Evolutionary conservation across 2,113 vertebrate species (phyloP), one percentile per base, ranked within the genome.

Genomic region (Mus spicilegus): DNA sequence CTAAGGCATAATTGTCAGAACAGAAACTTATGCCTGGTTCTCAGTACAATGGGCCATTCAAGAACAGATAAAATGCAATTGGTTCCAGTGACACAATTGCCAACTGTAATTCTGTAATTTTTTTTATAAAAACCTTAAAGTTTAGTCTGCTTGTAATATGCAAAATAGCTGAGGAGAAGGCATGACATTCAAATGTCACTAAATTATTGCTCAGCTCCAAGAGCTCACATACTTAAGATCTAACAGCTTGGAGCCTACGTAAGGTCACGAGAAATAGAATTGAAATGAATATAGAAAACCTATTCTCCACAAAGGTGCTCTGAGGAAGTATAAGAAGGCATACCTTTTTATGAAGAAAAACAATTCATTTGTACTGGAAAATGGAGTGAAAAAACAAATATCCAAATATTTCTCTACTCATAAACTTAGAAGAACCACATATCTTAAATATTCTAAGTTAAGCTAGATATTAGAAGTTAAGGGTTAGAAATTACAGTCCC

Each of bases 151-250:
- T 63, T 73, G 4, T 33, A 94, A 49, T 72, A 91, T 93, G 28
- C 78, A 89, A 91, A 78, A 39, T 73, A 63, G 36, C 54, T 33
- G 84, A 96, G 69, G 73, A 88, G 12, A 96, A n/a, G 9, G 65
- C 65, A 75, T 65, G 69, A 87, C n/a, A 90, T 91, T 94, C 72
- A 97, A 97, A 93, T 95, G n/a, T 91, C 54, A 65, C 82, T 93
- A 95, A 93, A 87, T 89, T 81, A 84, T 30, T 89, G 14, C 7
- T 90, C 24, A 72, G 39, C 33, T 93, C 13, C 51, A 90, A 90
- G 36, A 93, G 94, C 22, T 89, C 16, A 58, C 19, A 89, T 30
- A 54, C 56, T 87, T 72, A 24, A 86, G 80, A 84, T 63, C 89
- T 87, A 92, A 94, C 22, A 94, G 87, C 26, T 58, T 14, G n/a